Evolutionary conservation across 1,140 invertebrate genomes (phyloP), one percentile per base, ranked within the genome.

Genomic region (Drosophila paulistorum): DNA sequence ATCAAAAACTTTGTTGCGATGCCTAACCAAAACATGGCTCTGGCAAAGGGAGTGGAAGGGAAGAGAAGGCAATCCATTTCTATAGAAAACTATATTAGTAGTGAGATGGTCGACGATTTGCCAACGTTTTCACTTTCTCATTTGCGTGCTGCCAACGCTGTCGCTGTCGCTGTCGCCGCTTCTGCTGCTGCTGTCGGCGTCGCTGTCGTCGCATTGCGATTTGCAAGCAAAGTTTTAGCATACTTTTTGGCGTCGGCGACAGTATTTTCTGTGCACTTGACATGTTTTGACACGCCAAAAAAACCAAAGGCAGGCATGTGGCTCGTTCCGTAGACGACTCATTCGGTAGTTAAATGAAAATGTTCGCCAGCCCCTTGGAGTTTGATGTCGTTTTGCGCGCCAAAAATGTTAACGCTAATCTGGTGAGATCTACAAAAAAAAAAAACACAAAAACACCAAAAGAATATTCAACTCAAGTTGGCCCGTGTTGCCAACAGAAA

Each of bases 251-350:
- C 51, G 67, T 79, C 65, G 83, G 76, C 83, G 83, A 86, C 83
- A 86, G 83, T 86, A 87, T 86, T 87, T 86, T 83, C 79, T 79
- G 83, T 87, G 83, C 83, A 86, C 83, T 86, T 86, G 83, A 86
- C 83, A 86, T 86, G 83, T 86, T 86, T 86, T 86, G 83, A 86
- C 83, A 86, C 83, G 72, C 76, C 54, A 57, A 23, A 17, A 39
- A 39, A 4, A 10, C 37, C 30, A 30, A 39, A 13, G 37, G 26
- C 48, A 35, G 58, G 65, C 65, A 37, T 23, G 35, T 37, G 57
- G 35, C 26, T 30, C 11, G 37, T n/a, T 51, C 17, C 45, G 45
- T 48, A 48, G 45, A 48, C 30, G 30, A 30, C 0, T 30, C 9
- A 11, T 37, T 37, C 45, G 45, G 17, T 23, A 51, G 37, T 39